A percentile compares a stretch with the other conserved stretches of the same genome.
Conservation (phyloP, 35 echinoderm and acorn worm genomes). For the Ophioderma brevispina region DNA sequence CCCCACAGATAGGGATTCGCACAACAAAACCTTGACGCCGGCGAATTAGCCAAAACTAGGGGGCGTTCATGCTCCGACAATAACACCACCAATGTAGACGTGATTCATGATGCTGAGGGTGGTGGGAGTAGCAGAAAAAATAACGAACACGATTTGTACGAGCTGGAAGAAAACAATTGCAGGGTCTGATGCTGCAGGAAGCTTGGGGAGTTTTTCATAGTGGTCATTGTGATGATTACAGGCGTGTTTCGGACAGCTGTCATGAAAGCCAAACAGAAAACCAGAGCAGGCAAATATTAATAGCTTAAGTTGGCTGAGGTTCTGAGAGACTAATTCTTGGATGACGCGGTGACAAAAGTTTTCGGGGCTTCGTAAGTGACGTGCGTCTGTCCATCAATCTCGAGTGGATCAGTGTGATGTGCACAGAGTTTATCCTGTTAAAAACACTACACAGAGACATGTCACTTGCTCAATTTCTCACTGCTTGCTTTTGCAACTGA, state of each 20-base stretch:
- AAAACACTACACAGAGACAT: too few species aligned
- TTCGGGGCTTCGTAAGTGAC: too few species aligned
- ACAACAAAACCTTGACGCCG: not conserved
- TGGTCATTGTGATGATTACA: not conserved
- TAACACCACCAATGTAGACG: not conserved
- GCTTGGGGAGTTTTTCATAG: too few species aligned
- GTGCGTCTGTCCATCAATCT: too few species aligned
- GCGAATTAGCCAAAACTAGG: not conserved
- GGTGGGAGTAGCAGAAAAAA: not conserved
- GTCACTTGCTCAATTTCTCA: too few species aligned
- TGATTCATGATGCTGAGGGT: not conserved
- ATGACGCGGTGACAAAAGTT: too few species aligned
- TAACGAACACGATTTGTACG: not conserved
- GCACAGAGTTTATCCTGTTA: too few species aligned
- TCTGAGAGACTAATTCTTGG: too few species aligned
- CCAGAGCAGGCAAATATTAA: not conserved
- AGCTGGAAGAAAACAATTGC: not conserved
- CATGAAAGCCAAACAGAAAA: not conserved
- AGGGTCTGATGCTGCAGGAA: too few species aligned
- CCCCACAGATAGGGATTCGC: not conserved
- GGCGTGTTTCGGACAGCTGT: not conserved
- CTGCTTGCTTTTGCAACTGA: too few species aligned
- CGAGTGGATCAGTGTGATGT: too few species aligned
- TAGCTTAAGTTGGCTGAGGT: too few species aligned
- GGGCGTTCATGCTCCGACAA: not conserved